Evolutionary conservation across 2,113 vertebrate species (phyloP).

Genomic region (Embiotoca jacksoni): DNA sequence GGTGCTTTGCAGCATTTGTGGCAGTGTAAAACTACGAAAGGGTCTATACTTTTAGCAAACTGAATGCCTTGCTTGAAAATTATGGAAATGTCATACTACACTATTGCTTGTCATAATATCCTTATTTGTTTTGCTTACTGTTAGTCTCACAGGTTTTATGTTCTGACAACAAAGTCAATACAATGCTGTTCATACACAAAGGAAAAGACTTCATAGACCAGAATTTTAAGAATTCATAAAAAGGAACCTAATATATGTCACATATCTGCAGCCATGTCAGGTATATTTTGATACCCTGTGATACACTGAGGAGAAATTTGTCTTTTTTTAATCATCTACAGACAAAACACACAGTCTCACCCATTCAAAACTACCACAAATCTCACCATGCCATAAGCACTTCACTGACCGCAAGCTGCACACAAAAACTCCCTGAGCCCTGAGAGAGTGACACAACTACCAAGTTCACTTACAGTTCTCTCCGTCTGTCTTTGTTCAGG

Average conservation of each 20-base stretch:
- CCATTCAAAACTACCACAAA: constrained; percentile 9
- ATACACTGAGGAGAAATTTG: background rate
- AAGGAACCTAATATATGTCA: background rate
- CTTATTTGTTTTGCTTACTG: background rate
- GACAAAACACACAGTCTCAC: background rate
- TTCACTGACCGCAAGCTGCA: background rate
- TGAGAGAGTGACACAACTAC: constrained; percentile 15
- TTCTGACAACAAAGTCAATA: constrained; percentile 13
- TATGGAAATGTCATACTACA: too few species aligned
- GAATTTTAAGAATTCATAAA: background rate
- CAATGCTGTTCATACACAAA: background rate
- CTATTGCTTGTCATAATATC: too few species aligned
- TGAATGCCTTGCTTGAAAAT: too few species aligned
- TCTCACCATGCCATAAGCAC: background rate
- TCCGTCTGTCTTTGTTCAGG: constrained; percentile 60
- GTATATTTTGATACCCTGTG: background rate
- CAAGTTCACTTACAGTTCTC: constrained; percentile 78
- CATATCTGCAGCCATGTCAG: background rate
- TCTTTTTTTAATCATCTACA: background rate
- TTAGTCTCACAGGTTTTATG: background rate
- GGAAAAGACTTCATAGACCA: background rate
- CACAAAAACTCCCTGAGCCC: constrained; percentile 2
- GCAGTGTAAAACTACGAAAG: constrained; percentile 4
- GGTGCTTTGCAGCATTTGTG: background rate
- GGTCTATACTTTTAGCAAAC: background rate